Evolutionary conservation across 2,888 invertebrate species (phyloP).

Genomic region (Ceriagrion tenellum): DNA sequence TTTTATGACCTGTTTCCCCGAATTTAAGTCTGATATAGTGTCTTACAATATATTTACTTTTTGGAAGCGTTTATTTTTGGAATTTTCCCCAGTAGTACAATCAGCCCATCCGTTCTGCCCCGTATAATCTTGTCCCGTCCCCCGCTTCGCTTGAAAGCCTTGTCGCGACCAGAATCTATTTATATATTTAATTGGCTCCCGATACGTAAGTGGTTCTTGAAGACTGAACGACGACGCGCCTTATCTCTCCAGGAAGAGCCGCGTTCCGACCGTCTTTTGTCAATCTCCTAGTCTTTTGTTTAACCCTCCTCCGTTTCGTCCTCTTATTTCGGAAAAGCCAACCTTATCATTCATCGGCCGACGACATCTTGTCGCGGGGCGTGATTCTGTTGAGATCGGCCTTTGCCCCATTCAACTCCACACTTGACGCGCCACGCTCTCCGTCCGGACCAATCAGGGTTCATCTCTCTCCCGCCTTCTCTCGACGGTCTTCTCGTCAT

Average conservation of each 20-base stretch:
- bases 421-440: not conserved
- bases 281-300: not conserved
- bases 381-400: not conserved
- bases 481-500: not conserved
- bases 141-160: not conserved
- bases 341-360: not conserved
- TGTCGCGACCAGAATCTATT: not conserved
- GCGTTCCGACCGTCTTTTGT: constrained; percentile 16
- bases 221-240: not conserved
- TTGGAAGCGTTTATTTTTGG: too few species aligned
- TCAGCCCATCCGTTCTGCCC: not conserved
- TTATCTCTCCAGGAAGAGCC: not conserved
- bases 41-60: too few species aligned
- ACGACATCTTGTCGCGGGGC: not conserved
- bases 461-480: not conserved
- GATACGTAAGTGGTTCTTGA: not conserved
- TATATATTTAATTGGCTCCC: constrained; percentile 39
- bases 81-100: not conserved
- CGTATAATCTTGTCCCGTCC: not conserved
- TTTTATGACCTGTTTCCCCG: too few species aligned
- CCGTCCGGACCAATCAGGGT: not conserved
- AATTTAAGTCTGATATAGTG: too few species aligned
- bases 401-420: not conserved
- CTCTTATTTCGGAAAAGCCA: not conserved
- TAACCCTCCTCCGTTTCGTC: not conserved